A percentile compares a stretch with the other conserved stretches of the same genome.
These are phyloP conservation scores for Drosophila elegans DNA, from an alignment of 1,140 invertebrate genomes.

Conservation along the genomic window DNA sequence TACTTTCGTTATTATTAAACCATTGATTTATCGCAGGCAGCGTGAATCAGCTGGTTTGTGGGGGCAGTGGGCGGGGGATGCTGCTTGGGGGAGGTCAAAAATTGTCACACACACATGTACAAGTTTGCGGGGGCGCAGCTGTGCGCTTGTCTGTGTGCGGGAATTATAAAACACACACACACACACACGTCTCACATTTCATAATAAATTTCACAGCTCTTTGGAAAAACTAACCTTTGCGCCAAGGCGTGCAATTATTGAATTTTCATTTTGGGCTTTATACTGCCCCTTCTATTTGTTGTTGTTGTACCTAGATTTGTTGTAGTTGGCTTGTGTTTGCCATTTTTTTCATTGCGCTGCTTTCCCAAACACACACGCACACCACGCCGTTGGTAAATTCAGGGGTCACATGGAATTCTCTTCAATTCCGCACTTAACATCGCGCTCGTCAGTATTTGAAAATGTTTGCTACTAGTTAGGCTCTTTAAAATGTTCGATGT, in stretches of 20 bases:
- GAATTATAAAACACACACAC: conserved; percentile 77
- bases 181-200: conserved; percentile 57
- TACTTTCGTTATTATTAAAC: conserved; percentile 10
- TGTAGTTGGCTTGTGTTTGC: conserved; percentile 75
- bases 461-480: conserved; percentile 27
- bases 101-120: conserved; percentile 32
- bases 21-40: conserved; percentile 47
- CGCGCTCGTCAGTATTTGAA: conserved; percentile 50
- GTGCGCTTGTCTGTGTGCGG: conserved; percentile 19
- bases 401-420: conserved; percentile 59
- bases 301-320: conserved; percentile 71
- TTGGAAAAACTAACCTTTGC: conserved; percentile 60
- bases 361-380: conserved; percentile 61
- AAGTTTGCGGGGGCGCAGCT: conserved; percentile 56
- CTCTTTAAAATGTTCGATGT: conserved; percentile 29
- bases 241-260: conserved; percentile 63
- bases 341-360: conserved; percentile 67
- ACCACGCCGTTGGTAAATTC: conserved; percentile 19
- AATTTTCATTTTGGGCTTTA: conserved; percentile 68
- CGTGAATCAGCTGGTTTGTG: conserved; percentile 69
- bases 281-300: conserved; percentile 37
- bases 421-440: conserved; percentile 24
- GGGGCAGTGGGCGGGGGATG: conserved; percentile 16
- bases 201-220: conserved; percentile 47
- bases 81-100: conserved; percentile 75